These are phyloP conservation scores for Actinia tenebrosa DNA, from an alignment of 64 coral and sea anemone species.

Conservation along the genomic window DNA sequence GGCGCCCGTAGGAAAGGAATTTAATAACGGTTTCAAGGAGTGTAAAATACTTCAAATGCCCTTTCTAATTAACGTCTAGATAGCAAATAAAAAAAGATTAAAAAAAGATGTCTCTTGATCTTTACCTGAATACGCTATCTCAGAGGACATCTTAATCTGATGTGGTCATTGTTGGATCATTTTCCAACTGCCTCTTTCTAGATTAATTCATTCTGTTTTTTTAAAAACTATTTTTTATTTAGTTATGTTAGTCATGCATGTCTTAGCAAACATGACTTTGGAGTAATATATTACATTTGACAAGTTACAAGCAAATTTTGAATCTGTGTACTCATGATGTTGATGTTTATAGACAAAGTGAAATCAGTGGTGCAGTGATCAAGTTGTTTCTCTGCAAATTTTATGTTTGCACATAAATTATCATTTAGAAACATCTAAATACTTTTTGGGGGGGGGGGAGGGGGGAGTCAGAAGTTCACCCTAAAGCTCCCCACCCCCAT, in stretches of 20 bases:
- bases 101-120: neutral
- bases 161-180: neutral
- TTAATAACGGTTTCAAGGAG: neutral
- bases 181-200: neutral
- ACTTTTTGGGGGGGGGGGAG: too few relatives aligned
- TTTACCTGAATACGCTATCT: neutral
- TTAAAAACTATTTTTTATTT: neutral
- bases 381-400: too few relatives aligned
- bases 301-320: too few relatives aligned
- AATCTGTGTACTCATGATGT: neutral
- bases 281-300: too few relatives aligned
- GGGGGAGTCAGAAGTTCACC: too few relatives aligned
- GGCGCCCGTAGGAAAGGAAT: conserved; percentile 1
- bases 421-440: too few relatives aligned
- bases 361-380: too few relatives aligned
- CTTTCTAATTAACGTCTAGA: conserved; percentile 12
- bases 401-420: too few relatives aligned
- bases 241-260: neutral
- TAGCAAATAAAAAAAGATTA: neutral
- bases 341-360: too few relatives aligned
- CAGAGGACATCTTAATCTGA: neutral
- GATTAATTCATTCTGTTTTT: neutral
- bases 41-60: conserved; percentile 9
- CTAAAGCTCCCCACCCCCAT: too few relatives aligned
- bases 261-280: neutral